Base-by-base conservation (phyloP, 2,888 invertebrate genomes). In the Campopleginae sp. region DNA sequence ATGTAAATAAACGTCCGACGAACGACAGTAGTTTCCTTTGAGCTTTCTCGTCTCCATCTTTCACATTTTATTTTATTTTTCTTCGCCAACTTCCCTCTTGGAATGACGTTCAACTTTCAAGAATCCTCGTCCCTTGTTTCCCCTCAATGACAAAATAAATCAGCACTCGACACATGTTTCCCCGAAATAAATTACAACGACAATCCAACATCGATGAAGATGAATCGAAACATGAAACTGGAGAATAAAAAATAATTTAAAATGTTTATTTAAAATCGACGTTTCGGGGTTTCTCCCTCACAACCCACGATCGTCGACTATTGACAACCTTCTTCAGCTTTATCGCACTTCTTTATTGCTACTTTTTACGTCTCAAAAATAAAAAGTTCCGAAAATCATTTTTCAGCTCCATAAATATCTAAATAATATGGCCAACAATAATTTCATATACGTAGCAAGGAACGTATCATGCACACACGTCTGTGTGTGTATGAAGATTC, bases 1-100 rank as follows among this genome's bases (percentile, higher is more conserved):
- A 70, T 75, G 46, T 58, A 85, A 85, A 85, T 85, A 85, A 85
- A 85, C 79, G 68, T 42, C 51, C 44, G 38, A 19, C 54, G 48
- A 58, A 46, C 63, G 75, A 76, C 84, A 70, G 68, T 71, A 65
- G 44, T 19, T 54, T 71, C 63, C 82, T 85, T 82, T 85, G 85
- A 82, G 74, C 74, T 82, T 74, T 65, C 33, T 54, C 61, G 51
- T 63, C 44, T 70, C 61, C 54, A 48, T 14, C 31, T 65, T 31
- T 31, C 38, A 65, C 68, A 12, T n/a, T 23, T 33, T 23, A 23
- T 31, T 38, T 68, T 44, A 51, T 42, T 71, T 63, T 31, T 23
- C 27, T n/a, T 46, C 72, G 3, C 38, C 3, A 14, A 5, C n/a
- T n/a, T 31, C 12, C 14, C 42, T 51, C 54, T 8, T 12, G 31